Evolutionary conservation across 2,888 invertebrate genomes (phyloP), one percentile per base, ranked within the genome.

Genomic region (Oxytorus armatus): DNA sequence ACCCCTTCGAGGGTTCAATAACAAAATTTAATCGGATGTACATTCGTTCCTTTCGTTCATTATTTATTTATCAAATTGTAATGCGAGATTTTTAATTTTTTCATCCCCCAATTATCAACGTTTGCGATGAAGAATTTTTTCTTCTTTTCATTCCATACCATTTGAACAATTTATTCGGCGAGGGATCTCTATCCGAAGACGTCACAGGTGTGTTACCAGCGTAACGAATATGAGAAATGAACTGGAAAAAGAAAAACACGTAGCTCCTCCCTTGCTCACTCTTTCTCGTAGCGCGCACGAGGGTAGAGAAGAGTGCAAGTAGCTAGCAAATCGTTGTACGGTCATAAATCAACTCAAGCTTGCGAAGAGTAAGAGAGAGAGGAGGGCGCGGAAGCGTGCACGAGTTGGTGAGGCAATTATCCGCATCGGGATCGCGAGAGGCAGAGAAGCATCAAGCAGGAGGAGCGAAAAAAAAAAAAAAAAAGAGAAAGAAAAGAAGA

Each of bases 381-480:
- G 77, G 76, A 57, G 73, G 73, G 79, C 74, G 82, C 66, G 72
- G 79, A 74, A 75, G 76, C 75, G 77, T 80, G 72, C 85, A 84
- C 86, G 74, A 82, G 84, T 86, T 86, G 86, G 86, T 83, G 85
- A 88, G 85, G 89, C 88, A 90, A 90, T 90, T 89, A 90, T 88
- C 87, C 89, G 88, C 84, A 84, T 86, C 85, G 88, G 86, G 86
- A 89, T 90, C 87, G 86, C 82, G 85, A 86, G 84, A 82, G 68
- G 69, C 84, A 82, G 81, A 78, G 55, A 74, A 68, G 72, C 66
- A 80, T 75, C 65, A 36, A 59, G 74, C 36, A 63, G 49, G 66
- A 70, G 63, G 33, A 44, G 61, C 44, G 53, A 47, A 76, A 36
- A 61, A 33, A 68, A 68, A 57, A 8, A 42, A 53, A 55, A 36